Percentiles rank a stretch among this genome's conserved stretches.
phyloP scores from a whole-genome alignment of 2,113 vertebrate species.

The Lophius piscatorius region DNA sequence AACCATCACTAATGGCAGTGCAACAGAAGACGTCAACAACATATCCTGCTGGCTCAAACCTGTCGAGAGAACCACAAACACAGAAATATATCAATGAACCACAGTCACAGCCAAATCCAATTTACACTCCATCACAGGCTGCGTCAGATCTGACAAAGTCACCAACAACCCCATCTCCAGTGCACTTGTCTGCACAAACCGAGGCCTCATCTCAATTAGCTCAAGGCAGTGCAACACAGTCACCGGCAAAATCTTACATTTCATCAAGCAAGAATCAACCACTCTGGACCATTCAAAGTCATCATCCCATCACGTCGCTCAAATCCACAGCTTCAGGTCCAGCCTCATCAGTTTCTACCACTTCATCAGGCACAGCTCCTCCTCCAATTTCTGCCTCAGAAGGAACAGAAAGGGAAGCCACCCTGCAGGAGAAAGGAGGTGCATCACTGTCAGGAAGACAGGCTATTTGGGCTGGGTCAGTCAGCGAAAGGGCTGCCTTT shows the following conservation, averaged over 20 bases:
- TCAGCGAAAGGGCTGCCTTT: constrained; percentile 55
- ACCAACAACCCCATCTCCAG: constrained; percentile 27
- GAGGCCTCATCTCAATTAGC: constrained; percentile 25
- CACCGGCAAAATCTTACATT: constrained; percentile 39
- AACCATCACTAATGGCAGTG: constrained; percentile 10
- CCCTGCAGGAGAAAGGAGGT: constrained; percentile 39
- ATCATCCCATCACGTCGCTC: constrained; percentile 18
- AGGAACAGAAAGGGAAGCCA: constrained; percentile 26
- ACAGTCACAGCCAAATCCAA: constrained; percentile 20
- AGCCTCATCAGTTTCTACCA: not conserved
- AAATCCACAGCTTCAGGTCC: constrained; percentile 26
- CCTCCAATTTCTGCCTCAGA: constrained; percentile 11
- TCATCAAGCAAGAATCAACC: constrained; percentile 54
- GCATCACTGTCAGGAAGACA: constrained; percentile 5
- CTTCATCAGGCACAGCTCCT: constrained; percentile 6
- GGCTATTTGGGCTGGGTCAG: constrained; percentile 34
- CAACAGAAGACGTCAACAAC: constrained; percentile 31
- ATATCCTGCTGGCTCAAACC: constrained; percentile 9
- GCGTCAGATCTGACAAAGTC: constrained; percentile 10
- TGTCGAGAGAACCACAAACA: constrained; percentile 32
- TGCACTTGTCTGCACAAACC: constrained; percentile 24
- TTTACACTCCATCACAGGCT: constrained; percentile 29
- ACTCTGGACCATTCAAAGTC: constrained; percentile 40
- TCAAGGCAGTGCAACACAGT: constrained; percentile 24
- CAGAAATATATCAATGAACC: constrained; percentile 39